Evolutionary conservation across 2,888 invertebrate species (phyloP).

Genomic region (Elysia crispata): DNA sequence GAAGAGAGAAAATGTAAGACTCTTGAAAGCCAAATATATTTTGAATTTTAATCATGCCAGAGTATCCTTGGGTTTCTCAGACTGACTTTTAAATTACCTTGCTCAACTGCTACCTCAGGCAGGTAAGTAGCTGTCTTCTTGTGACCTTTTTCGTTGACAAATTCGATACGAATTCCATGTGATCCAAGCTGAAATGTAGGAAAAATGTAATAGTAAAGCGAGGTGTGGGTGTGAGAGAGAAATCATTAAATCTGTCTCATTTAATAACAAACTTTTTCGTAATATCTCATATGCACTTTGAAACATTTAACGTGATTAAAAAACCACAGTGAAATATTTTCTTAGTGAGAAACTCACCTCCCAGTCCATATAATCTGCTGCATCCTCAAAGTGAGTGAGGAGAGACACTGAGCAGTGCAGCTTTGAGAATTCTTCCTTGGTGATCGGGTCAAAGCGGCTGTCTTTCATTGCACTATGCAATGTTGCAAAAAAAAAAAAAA

Average conservation of each 20-base stretch:
- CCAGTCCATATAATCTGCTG: conserved; percentile 97
- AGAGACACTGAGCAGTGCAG: conserved; percentile 97
- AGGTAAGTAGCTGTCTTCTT: conserved; percentile 98
- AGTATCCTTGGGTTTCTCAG: no score
- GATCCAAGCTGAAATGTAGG: conserved; percentile 82
- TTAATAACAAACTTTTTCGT: no score
- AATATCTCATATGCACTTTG: no score
- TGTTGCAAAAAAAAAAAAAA: not conserved
- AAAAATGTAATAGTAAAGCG: no score
- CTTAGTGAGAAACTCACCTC: conserved; percentile 83
- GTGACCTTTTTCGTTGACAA: conserved; percentile 92
- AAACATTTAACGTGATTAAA: no score
- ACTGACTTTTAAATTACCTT: conserved; percentile 84
- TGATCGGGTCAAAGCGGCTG: conserved; percentile 96
- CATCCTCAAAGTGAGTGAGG: conserved; percentile 96
- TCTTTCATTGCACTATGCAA: conserved; percentile 94
- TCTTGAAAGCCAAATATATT: not conserved
- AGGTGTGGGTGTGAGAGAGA: no score
- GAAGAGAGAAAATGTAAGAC: not conserved
- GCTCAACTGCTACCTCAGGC: conserved; percentile 98
- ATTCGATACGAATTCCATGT: conserved; percentile 99
- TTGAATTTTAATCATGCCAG: no score
- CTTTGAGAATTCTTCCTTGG: conserved; percentile 93
- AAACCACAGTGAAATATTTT: no score
- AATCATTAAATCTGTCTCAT: no score